Evolutionary conservation across 2,888 invertebrate genomes (phyloP).

Genomic region (Ditylenchus weischeri): DNA sequence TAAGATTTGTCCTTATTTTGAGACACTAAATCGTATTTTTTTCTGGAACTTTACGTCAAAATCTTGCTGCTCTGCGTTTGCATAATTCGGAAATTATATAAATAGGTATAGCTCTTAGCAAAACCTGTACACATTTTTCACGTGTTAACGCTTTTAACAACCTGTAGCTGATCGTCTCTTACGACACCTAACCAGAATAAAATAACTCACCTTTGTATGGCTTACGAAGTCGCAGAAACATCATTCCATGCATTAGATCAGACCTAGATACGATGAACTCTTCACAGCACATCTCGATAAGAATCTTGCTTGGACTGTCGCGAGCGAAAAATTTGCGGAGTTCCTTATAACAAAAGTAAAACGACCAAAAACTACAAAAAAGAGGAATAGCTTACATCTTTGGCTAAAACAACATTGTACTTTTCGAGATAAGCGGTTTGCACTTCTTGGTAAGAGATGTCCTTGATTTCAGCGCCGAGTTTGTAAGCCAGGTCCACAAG

Average conservation of each 20-base stretch:
- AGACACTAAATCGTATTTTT: too few relatives aligned
- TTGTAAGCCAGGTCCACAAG: slow-evolving; percentile 1
- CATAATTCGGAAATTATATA: too few relatives aligned
- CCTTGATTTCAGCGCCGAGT: slow-evolving; percentile 3
- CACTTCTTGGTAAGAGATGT: background rate
- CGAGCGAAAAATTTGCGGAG: slow-evolving; percentile 3
- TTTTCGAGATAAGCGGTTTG: slow-evolving; percentile 1
- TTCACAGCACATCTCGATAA: background rate
- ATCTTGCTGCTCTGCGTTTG: too few relatives aligned
- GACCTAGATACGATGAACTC: background rate
- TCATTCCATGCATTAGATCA: slow-evolving; percentile 8
- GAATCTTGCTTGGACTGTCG: background rate
- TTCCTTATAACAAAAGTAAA: background rate
- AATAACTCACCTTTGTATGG: slow-evolving; percentile 5
- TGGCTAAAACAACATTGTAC: background rate
- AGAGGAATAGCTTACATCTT: background rate
- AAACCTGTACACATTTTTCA: too few relatives aligned
- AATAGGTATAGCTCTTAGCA: too few relatives aligned
- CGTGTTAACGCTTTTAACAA: too few relatives aligned
- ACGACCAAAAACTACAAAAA: too few relatives aligned
- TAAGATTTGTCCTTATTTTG: too few relatives aligned
- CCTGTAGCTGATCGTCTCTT: too few relatives aligned
- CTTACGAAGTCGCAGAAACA: background rate
- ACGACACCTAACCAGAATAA: too few relatives aligned
- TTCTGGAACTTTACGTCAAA: too few relatives aligned